Evolutionary conservation across 2,888 invertebrate genomes (phyloP).

Genomic region (Epirrhoe tristata): DNA sequence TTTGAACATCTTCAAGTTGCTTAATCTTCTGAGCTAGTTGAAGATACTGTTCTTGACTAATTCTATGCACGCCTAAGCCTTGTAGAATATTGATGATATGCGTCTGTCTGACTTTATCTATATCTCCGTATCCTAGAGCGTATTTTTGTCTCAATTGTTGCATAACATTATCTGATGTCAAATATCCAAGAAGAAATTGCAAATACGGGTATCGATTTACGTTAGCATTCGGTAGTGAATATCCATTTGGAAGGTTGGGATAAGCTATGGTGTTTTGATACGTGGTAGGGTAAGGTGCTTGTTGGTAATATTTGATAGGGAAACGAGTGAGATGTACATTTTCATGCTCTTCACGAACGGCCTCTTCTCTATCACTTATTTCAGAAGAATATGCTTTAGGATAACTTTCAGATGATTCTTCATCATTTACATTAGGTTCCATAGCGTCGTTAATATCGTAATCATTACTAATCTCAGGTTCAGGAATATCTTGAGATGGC

Average conservation of each 20-base stretch:
- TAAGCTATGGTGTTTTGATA: not conserved
- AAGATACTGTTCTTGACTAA: not conserved
- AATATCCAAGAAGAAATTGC: constrained; percentile 8
- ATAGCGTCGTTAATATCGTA: not conserved
- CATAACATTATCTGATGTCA: constrained; percentile 8
- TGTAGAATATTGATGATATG: constrained; percentile 1
- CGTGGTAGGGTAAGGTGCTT: not conserved
- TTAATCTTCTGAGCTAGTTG: constrained; percentile 6
- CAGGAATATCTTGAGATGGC: not conserved
- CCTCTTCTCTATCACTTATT: not conserved
- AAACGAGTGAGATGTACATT: not conserved
- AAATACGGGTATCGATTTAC: constrained; percentile 3
- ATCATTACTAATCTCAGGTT: not conserved
- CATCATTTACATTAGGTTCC: not conserved
- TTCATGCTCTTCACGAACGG: too few relatives aligned
- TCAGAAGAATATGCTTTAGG: not conserved
- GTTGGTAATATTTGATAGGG: not conserved
- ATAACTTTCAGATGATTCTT: not conserved
- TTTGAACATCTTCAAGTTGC: not conserved
- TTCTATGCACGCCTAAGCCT: constrained; percentile 2
- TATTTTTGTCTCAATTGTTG: constrained; percentile 8
- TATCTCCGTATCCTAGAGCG: not conserved
- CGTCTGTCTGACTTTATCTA: not conserved
- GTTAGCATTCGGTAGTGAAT: not conserved
- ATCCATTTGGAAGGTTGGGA: not conserved